These are phyloP conservation scores for Acanthosepion lycidas DNA, from an alignment of 2,888 invertebrate species.

Conservation along the genomic window DNA sequence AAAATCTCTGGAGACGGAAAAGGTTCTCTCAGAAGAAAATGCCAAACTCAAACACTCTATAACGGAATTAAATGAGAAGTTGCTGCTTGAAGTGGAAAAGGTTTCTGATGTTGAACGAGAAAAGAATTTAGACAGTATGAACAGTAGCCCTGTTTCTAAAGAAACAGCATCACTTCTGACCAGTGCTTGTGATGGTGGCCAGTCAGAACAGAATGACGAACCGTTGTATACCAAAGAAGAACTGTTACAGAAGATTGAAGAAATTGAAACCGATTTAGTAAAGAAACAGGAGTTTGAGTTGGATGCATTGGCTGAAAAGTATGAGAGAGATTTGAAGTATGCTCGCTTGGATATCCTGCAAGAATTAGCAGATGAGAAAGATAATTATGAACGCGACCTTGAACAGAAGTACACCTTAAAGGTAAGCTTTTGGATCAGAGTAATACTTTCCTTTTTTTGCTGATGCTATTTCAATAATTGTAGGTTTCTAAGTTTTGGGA, in stretches of 20 bases:
- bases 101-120: not conserved
- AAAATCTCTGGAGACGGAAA: not conserved
- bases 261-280: slow-evolving; percentile 49
- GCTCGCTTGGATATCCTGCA: slow-evolving; percentile 44
- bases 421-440: not conserved
- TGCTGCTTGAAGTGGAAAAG: slow-evolving; percentile 48
- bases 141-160: not conserved
- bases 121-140: slow-evolving; percentile 12
- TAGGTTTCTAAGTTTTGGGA: too few relatives aligned
- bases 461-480: not conserved
- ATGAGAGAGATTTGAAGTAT: slow-evolving; percentile 46
- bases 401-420: slow-evolving; percentile 42
- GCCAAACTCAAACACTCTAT: slow-evolving; percentile 46
- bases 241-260: slow-evolving; percentile 37
- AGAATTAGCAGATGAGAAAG: slow-evolving; percentile 25
- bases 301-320: slow-evolving; percentile 59
- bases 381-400: not conserved
- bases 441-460: not conserved
- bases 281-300: slow-evolving; percentile 54
- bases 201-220: slow-evolving; percentile 43
- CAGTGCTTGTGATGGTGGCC: slow-evolving; percentile 47
- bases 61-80: slow-evolving; percentile 50
- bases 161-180: not conserved
- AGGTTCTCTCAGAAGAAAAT: slow-evolving; percentile 35
- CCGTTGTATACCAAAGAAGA: slow-evolving; percentile 37